Evolutionary conservation across 2,888 invertebrate genomes (phyloP).

Genomic region (Cordilura impudica): DNA sequence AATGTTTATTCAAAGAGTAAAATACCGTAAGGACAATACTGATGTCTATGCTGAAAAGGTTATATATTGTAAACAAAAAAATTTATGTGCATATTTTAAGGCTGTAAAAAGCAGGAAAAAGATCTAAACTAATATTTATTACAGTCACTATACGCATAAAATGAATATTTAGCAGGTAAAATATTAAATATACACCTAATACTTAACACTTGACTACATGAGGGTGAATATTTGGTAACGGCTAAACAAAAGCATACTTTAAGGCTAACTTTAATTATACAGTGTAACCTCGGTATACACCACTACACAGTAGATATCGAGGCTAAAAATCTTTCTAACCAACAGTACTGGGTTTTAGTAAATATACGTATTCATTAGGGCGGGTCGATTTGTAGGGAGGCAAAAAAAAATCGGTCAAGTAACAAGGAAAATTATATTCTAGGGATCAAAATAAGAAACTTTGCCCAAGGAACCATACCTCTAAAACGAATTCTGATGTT

Average conservation of each 20-base stretch:
- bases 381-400: no score
- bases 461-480: no score
- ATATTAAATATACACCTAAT: background rate
- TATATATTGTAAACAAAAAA: background rate
- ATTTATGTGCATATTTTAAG: slow-evolving; percentile 41
- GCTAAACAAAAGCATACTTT: background rate
- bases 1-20: slow-evolving; percentile 27
- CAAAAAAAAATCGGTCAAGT: no score
- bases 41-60: background rate
- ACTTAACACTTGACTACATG: background rate
- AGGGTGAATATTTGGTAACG: background rate
- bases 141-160: background rate
- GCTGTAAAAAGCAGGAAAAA: slow-evolving; percentile 6
- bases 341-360: no score
- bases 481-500: no score
- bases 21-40: slow-evolving; percentile 1
- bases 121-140: slow-evolving; percentile 4
- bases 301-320: no score
- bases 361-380: no score
- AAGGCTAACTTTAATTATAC: background rate
- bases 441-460: no score
- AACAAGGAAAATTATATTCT: no score
- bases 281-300: no score
- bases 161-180: background rate
- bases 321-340: no score